Conservation (phyloP, 2,113 vertebrate genomes). For the Indicator maculatus region DNA sequence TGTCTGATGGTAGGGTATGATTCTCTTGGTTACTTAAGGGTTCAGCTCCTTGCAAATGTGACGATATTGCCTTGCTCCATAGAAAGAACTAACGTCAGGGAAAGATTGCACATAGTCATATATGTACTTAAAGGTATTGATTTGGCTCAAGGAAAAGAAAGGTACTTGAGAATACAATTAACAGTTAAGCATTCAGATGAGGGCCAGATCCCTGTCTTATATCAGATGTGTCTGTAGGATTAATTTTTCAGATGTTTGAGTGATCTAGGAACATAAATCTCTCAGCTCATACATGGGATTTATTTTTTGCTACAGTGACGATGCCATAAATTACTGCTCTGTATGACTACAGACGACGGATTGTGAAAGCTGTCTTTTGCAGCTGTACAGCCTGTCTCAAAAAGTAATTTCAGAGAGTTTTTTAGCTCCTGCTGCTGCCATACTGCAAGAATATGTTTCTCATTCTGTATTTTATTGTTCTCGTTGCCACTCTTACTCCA, state of each 20-base stretch:
- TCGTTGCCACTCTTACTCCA: neutral
- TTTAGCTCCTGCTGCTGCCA: neutral
- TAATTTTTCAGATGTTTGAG: constrained; percentile 19
- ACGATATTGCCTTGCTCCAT: neutral
- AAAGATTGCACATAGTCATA: neutral
- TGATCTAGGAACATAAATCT: constrained; percentile 5
- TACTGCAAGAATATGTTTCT: neutral
- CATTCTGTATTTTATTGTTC: neutral
- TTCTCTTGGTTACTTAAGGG: neutral
- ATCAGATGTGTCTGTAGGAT: neutral
- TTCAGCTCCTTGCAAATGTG: neutral
- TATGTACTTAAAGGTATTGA: neutral
- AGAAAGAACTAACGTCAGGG: neutral
- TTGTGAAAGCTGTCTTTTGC: neutral
- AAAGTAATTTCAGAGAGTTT: neutral
- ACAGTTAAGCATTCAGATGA: neutral
- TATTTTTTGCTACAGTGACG: constrained; percentile 9
- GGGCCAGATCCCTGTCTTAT: neutral
- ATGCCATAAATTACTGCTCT: constrained; percentile 14
- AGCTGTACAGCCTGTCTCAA: constrained; percentile 8
- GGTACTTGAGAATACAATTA: neutral
- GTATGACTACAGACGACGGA: neutral
- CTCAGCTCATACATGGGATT: neutral
- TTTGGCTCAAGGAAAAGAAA: neutral
- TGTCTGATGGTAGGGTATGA: neutral